Evolutionary conservation across 1,140 invertebrate genomes (phyloP), one percentile per base, ranked within the genome.

Genomic region (Metopolophium dirhodum): DNA sequence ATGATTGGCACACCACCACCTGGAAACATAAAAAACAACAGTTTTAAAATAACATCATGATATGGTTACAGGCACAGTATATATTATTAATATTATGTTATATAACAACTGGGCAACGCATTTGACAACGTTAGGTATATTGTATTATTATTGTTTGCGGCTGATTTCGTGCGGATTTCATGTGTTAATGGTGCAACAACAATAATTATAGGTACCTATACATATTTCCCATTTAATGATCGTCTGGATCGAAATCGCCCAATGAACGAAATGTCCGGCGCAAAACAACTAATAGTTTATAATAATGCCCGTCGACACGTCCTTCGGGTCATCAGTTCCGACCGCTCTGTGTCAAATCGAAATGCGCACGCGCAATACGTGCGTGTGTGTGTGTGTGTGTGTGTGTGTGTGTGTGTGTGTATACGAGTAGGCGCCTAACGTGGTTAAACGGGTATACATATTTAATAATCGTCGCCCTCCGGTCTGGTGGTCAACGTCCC

Each of bases 291-390:
- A 88, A 85, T 7, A 9, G 14, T 54, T 26, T 22, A 54, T 37
- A 54, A 86, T 86, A 45, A 88, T 37, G 3, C 22, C n/a, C n/a
- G 35, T 20, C 88, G n/a, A 51, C 85, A 49, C 47, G 86, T 57
- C 88, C 88, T 89, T 89, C 88, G 35, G 51, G 20, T 89, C 49
- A 41, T 89, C 51, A 18, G 51, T 57, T 89, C 88, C 88, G 51
- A 41, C 23, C n/a, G 26, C 47, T 89, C 49, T 57, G 51, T 89
- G 51, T 89, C 88, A 89, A 89, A 89, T 89, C 88, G 49, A 37
- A 85, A 85, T 26, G 8, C 83, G 11, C 37, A 41, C 61, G n/a
- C 61, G 14, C 30, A n/a, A 77, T n/a, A 18, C 14, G 4, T n/a
- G 61, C 20, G 0, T 30, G 30, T 0, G 3, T 41, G 4, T 41